Evolutionary conservation across 1,140 invertebrate species (phyloP), one percentile per base, ranked within the genome.

Genomic region (Eubasilissa regina): DNA sequence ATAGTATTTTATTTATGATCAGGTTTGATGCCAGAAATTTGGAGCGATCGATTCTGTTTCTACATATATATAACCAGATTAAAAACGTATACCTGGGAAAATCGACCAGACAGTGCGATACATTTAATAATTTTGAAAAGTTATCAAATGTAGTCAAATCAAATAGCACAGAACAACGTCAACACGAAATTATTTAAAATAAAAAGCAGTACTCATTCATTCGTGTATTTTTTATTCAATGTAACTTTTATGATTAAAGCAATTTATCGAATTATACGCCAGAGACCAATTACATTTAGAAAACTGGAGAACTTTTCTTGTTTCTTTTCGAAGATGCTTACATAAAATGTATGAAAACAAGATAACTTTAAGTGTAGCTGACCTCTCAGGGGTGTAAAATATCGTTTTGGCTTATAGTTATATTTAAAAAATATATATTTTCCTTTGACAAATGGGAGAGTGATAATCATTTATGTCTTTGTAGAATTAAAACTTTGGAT

Each of bases 401-500:
- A 64, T 64, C 60, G 35, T 64, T 25, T 1, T 25, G 19, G 35
- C 60, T 25, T 21, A 35, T 64, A 35, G 35, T 35, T 64, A 35
- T 21, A 64, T 64, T 64, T n/a, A 35, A n/a, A 25, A 64, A 25
- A 25, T 44, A 19, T 3, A 43, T 25, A 43, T 21, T n/a, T 35
- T 10, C n/a, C 35, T 64, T 64, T n/a, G 35, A 64, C 35, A 35
- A 64, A 35, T 25, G 17, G 1, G 51, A 12, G 51, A 53, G 8
- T 13, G 60, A 25, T 64, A 35, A 51, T 13, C n/a, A 13, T 25
- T 13, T 35, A 64, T 25, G 60, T 64, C 11, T 43, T 43, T 44
- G 19, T 64, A 12, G 60, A 43, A 64, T 64, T 64, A 64, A 64
- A 64, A 64, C 60, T 64, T 64, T 64, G 10, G 19, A 64, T 35